Evolutionary conservation across 2,888 invertebrate species (phyloP).

Genomic region (Ariolimax columbianus): DNA sequence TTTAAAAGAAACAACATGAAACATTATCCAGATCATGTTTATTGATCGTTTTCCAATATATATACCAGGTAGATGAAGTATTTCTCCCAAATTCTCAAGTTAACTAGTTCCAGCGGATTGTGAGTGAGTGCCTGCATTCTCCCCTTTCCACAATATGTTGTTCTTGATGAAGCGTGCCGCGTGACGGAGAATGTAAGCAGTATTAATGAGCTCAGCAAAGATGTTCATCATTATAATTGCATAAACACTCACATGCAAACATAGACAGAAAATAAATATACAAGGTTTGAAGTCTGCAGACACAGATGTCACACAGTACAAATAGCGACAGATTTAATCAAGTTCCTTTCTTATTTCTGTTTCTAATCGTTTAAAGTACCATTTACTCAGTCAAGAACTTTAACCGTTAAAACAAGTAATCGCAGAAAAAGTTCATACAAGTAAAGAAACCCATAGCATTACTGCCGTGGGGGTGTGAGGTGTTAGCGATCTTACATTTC

Average conservation of each 20-base stretch:
- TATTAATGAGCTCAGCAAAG: not conserved
- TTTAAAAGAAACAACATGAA: no score
- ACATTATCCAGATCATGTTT: no score
- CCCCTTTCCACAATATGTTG: not conserved
- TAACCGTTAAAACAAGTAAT: no score
- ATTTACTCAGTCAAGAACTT: no score
- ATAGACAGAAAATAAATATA: not conserved
- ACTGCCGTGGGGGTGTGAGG: no score
- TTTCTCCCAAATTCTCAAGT: not conserved
- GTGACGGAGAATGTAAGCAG: not conserved
- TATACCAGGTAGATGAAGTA: not conserved
- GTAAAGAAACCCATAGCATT: no score
- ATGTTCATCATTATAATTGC: not conserved
- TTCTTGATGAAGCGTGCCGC: not conserved
- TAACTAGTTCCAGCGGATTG: not conserved
- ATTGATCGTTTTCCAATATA: not conserved
- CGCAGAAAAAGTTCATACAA: no score
- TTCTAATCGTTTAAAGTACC: no score
- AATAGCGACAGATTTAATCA: no score
- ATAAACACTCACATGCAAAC: not conserved
- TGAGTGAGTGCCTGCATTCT: not conserved
- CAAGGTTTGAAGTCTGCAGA: not conserved
- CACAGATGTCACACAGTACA: not conserved
- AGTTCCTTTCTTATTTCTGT: no score
- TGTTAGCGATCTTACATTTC: no score